Evolutionary conservation across 2,888 invertebrate genomes (phyloP).

Genomic region (Drepanosiphum platanoidis): DNA sequence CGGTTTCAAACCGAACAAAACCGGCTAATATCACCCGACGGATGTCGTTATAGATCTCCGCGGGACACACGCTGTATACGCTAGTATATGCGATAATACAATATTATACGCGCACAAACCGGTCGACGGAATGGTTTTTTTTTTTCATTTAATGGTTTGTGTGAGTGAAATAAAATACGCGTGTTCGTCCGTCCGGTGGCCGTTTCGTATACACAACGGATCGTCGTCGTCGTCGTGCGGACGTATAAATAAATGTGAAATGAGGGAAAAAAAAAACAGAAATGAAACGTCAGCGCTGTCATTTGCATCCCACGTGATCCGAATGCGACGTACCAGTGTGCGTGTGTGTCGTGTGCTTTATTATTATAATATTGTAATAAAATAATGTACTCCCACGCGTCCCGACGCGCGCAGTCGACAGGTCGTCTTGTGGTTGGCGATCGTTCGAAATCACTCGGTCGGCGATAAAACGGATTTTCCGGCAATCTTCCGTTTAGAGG

Average conservation of each 20-base stretch:
- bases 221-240: neutral
- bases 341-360: neutral
- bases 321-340: neutral
- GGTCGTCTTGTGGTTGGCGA: too few species aligned
- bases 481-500: neutral
- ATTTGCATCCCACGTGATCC: slow-evolving; percentile 54
- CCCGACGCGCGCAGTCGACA: too few species aligned
- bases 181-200: too few species aligned
- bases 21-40: too few species aligned
- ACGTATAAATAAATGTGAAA: neutral
- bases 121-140: slow-evolving; percentile 40
- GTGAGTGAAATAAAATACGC: too few species aligned
- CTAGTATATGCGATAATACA: too few species aligned
- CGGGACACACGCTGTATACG: too few species aligned
- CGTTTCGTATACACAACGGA: slow-evolving; percentile 16
- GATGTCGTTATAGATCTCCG: too few species aligned
- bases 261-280: slow-evolving; percentile 17
- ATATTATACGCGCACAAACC: slow-evolving; percentile 10
- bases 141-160: too few species aligned
- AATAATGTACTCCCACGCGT: neutral
- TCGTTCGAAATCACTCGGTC: neutral
- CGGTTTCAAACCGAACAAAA: too few species aligned
- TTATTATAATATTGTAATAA: neutral
- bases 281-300: slow-evolving; percentile 53
- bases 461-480: neutral